Base-by-base conservation (phyloP, 2,797 vertebrate genomes). In the Artibeus lituratus region DNA sequence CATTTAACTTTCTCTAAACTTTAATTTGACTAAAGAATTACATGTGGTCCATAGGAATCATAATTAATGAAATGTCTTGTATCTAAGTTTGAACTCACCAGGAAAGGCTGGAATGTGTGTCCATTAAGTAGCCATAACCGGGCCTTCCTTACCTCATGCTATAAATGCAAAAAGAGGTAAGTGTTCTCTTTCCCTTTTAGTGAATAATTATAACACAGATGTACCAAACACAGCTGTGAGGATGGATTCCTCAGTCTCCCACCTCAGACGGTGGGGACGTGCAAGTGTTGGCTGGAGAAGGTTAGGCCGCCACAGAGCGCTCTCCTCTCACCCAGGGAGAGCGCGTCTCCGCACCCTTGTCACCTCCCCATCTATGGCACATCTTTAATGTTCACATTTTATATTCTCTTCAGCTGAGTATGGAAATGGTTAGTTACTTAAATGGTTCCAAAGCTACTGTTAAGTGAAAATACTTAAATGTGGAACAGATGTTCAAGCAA, bases 391-490 rank as follows among this genome's bases (percentile, higher is more conserved):
- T 29, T 87, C 86, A 83, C 39, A 74, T 94, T 97, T 96, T 93
- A 87, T 94, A 92, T 95, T 93, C 39, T 85, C 87, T 93, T 93
- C 83, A 96, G 83, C 70, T 85, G 49, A 94, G 44, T 73, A 87
- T 90, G 81, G 84, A 93, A 94, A 90, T 85, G 47, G 81, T 95
- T 93, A 96, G 89, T 84, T 95, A 87, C 81, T 90, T 96, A 94
- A 96, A 94, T 95, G 55, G 51, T 92, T 97, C 94, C 94, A 94
- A 94, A 94, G 83, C 94, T 96, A 94, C 92, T 85, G 67, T 95
- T 93, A 94, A 93, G 73, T 90, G 44, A 96, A 97, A 93, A 91
- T 84, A 95, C 72, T 90, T 84, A 90, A 94, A 96, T 70, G 16
- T 91, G 39, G 59, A 96, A 96, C 93, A 94, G 87, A 96, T 97